Percentiles rank a stretch among this genome's conserved stretches.
Evolutionary conservation across 64 coral and sea anemone genomes (phyloP).

Genomic region (Actinia equina): DNA sequence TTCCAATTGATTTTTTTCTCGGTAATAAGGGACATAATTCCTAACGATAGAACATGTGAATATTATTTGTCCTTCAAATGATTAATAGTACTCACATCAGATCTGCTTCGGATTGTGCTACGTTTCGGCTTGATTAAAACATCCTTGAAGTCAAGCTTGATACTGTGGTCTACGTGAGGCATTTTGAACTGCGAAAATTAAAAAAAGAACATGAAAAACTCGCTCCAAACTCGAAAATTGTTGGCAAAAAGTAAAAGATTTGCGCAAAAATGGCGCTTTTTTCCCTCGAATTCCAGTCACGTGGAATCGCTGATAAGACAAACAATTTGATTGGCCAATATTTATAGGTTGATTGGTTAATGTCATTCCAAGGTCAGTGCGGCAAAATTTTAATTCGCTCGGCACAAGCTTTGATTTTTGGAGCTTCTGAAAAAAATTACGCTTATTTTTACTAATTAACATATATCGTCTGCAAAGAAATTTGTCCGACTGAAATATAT

Average conservation of each 20-base stretch:
- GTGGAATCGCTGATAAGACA: background rate
- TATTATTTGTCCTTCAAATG: background rate
- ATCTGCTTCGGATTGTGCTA: conserved; percentile 89
- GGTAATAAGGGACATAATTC: too few species aligned
- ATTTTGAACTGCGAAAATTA: conserved; percentile 50
- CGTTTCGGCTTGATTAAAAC: conserved; percentile 91
- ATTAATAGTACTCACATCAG: conserved; percentile 72
- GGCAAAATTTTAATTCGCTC: conserved; percentile 9
- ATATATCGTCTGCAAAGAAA: background rate
- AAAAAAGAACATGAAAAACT: background rate
- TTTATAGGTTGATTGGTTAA: conserved; percentile 23
- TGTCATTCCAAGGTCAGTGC: too few species aligned
- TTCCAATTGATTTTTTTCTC: too few species aligned
- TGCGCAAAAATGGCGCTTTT: conserved; percentile 34
- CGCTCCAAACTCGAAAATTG: background rate
- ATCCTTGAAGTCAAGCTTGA: conserved; percentile 96
- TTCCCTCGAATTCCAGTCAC: conserved; percentile 22
- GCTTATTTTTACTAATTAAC: background rate
- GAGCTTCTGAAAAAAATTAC: background rate
- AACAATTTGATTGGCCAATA: conserved; percentile 26
- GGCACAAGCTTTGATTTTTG: background rate
- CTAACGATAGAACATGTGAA: too few species aligned
- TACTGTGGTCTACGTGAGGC: conserved; percentile 94
- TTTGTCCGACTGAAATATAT: background rate
- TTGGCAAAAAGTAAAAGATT: background rate